Conservation (phyloP, 2,888 invertebrate species). For the Watsonalla cultraria region DNA sequence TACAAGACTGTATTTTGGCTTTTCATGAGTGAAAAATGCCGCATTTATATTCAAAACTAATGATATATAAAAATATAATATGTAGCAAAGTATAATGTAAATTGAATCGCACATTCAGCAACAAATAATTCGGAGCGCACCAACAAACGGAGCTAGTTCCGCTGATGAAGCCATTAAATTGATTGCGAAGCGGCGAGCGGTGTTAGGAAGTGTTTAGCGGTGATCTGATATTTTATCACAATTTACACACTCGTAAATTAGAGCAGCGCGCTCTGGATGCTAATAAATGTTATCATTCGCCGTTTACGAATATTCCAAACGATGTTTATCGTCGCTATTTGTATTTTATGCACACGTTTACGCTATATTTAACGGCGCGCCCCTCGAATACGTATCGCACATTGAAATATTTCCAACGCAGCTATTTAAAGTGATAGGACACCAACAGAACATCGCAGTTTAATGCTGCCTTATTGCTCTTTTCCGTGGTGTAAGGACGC, state of each 20-base stretch:
- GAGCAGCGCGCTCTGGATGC: neutral
- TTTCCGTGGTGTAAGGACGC: no score
- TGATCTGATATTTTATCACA: constrained; percentile 13
- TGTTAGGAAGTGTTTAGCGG: constrained; percentile 18
- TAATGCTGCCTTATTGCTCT: no score
- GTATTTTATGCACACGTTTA: neutral
- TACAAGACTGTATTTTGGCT: no score
- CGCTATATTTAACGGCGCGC: neutral
- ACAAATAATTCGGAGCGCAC: neutral
- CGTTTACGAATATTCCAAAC: constrained; percentile 2
- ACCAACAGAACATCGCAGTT: no score
- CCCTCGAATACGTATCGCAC: neutral
- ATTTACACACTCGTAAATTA: constrained; percentile 21
- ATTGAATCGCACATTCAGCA: neutral
- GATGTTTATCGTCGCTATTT: neutral
- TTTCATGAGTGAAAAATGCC: no score
- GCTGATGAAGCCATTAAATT: constrained; percentile 1
- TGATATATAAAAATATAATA: no score
- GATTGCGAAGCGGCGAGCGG: neutral
- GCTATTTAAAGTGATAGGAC: no score
- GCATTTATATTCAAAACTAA: no score
- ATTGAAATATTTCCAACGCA: neutral
- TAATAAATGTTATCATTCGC: constrained; percentile 1
- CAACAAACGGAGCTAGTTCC: neutral
- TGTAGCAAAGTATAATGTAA: no score